Conservation (phyloP, 2,888 invertebrate genomes). For the Amphiduros pacificus region DNA sequence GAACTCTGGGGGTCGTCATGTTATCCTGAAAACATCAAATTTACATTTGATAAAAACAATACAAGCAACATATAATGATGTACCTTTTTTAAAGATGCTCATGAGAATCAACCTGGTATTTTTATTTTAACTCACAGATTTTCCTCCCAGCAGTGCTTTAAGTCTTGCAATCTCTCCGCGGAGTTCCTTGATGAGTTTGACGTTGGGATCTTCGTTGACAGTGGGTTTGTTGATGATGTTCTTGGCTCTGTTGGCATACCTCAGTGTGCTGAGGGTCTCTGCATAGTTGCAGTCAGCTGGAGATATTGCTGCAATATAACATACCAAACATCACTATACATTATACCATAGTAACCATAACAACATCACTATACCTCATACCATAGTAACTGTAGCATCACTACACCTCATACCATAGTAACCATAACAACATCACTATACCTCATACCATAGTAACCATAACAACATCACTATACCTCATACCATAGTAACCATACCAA, state of each 20-base stretch:
- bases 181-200: constrained; percentile 67
- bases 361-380: too few species aligned
- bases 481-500: too few species aligned
- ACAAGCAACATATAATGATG: not conserved
- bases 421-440: too few species aligned
- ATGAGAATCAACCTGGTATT: not conserved
- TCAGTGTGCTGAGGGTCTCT: constrained; percentile 78
- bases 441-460: too few species aligned
- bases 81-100: not conserved
- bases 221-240: constrained; percentile 70
- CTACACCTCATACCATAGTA: too few species aligned
- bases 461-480: too few species aligned
- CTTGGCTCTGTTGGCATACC: constrained; percentile 77
- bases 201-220: constrained; percentile 67
- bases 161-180: constrained; percentile 67
- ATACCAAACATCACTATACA: not conserved
- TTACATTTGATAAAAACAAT: constrained; percentile 1
- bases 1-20: constrained; percentile 65
- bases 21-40: constrained; percentile 41
- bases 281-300: constrained; percentile 76
- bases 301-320: constrained; percentile 68
- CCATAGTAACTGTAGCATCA: too few species aligned
- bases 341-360: too few species aligned
- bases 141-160: constrained; percentile 61
- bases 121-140: constrained; percentile 42